phyloP scores from a whole-genome alignment of 2,797 vertebrate species.

The Ara ararauna region DNA sequence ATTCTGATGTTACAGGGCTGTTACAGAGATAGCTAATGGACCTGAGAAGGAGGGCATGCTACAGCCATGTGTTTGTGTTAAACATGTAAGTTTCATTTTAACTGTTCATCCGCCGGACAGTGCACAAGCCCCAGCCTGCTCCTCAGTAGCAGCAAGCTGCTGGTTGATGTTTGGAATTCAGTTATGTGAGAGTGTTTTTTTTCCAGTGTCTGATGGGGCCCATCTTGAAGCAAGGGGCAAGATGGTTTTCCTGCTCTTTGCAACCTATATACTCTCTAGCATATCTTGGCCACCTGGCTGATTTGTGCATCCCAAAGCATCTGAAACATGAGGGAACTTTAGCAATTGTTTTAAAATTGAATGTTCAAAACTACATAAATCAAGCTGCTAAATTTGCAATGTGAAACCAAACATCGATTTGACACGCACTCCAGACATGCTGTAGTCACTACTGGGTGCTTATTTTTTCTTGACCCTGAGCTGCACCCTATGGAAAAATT shows the following conservation, averaged over 20 bases:
- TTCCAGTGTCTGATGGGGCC: not conserved
- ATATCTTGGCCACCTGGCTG: not conserved
- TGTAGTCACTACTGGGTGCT: not conserved
- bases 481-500: not conserved
- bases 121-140: not conserved
- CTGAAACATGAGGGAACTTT: accelerated
- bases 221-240: not conserved
- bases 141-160: not conserved
- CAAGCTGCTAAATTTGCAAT: not conserved
- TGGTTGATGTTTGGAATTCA: not conserved
- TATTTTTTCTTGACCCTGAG: not conserved
- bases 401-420: not conserved
- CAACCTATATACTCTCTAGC: not conserved
- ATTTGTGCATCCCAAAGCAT: not conserved
- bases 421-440: not conserved
- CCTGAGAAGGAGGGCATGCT: not conserved
- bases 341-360: not conserved
- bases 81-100: not conserved
- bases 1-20: not conserved
- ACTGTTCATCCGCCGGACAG: not conserved
- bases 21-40: not conserved
- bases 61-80: not conserved
- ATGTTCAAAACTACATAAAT: not conserved
- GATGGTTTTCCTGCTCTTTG: not conserved
- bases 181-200: not conserved